These are phyloP conservation scores for Aelia acuminata DNA, from an alignment of 2,888 invertebrate genomes.

Conservation along the genomic window DNA sequence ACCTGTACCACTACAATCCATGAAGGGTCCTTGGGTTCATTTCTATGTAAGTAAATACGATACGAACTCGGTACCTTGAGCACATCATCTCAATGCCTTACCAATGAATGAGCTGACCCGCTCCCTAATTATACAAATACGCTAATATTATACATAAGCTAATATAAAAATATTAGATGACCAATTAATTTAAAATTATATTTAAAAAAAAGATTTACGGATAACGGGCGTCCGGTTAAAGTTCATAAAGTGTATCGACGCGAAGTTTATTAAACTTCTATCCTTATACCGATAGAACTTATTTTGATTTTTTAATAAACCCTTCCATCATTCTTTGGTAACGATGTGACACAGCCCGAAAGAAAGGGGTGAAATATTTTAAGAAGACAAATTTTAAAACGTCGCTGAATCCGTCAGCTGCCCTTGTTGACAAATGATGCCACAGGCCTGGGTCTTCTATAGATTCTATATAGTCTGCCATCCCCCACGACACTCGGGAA, in stretches of 20 bases:
- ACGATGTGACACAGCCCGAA: not conserved
- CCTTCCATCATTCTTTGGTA: slow-evolving; percentile 8
- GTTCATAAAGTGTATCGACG: not conserved
- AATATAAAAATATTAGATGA: too few relatives aligned
- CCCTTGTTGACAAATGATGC: not conserved
- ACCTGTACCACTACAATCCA: too few relatives aligned
- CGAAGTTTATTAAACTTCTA: not conserved
- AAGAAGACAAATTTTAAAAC: slow-evolving; percentile 16
- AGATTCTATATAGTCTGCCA: not conserved
- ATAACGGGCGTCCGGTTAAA: too few relatives aligned
- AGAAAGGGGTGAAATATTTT: not conserved
- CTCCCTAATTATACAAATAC: too few relatives aligned
- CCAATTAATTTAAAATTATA: too few relatives aligned
- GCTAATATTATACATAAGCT: too few relatives aligned
- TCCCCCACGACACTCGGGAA: not conserved
- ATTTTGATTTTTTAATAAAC: not conserved
- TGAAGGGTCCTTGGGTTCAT: too few relatives aligned
- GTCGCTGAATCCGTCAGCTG: not conserved
- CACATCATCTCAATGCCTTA: too few relatives aligned
- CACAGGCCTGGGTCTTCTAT: not conserved
- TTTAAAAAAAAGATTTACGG: too few relatives aligned
- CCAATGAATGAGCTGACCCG: too few relatives aligned
- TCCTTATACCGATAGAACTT: not conserved
- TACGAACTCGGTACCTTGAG: too few relatives aligned
- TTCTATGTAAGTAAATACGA: too few relatives aligned